Evolutionary conservation across 1,140 invertebrate genomes (phyloP).

Genomic region (Acromyrmex heyeri): DNA sequence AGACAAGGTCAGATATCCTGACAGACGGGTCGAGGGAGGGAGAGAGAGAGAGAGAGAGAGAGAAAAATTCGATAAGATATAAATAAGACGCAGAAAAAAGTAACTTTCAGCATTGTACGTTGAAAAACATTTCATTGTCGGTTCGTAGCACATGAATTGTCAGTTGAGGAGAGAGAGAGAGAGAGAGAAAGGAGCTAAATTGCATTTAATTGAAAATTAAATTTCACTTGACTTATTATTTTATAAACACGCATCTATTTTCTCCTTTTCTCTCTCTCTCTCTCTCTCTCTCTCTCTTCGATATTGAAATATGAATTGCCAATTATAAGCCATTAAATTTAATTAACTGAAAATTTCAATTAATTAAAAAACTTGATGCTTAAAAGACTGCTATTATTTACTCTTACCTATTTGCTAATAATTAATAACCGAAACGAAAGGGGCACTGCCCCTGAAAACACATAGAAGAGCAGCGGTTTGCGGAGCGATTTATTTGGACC

Average conservation of each 20-base stretch:
- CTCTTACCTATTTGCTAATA: constrained; percentile 2
- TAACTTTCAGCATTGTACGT: not conserved
- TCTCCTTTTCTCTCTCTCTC: not conserved
- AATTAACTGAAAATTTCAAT: constrained; percentile 24
- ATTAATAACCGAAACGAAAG: constrained; percentile 24
- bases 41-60: not conserved
- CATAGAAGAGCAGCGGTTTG: constrained; percentile 17
- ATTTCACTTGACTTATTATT: not conserved
- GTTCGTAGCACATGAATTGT: not conserved
- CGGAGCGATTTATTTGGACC: constrained; percentile 67
- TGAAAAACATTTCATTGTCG: not conserved
- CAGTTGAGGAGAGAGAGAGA: not conserved
- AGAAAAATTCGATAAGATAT: constrained; percentile 43
- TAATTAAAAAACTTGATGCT: constrained; percentile 7
- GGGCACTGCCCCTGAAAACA: not conserved
- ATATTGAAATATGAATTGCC: not conserved
- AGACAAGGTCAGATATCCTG: constrained; percentile 41
- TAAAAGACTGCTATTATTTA: constrained; percentile 10
- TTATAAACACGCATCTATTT: not conserved
- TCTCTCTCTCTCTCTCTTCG: not conserved
- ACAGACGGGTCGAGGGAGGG: not conserved
- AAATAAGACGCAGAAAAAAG: constrained; percentile 10
- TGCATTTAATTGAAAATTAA: not conserved
- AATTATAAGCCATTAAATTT: not conserved
- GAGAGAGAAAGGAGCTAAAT: not conserved